phyloP scores from a whole-genome alignment of 2,113 vertebrate genomes.

The Cheirogaleus medius region DNA sequence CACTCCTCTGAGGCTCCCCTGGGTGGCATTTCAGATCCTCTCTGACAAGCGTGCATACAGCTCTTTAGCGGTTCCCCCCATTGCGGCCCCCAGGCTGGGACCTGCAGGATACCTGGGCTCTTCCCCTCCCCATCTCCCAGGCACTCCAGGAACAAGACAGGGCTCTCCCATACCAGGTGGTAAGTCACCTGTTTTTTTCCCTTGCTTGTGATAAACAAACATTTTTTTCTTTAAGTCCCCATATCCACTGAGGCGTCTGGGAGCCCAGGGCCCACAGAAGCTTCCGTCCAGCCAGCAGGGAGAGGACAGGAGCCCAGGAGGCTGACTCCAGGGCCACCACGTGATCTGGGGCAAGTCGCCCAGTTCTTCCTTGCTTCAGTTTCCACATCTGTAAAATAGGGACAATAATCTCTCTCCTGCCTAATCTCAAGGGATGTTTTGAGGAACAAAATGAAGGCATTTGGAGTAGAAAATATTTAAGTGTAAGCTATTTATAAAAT shows the following conservation, averaged over 20 bases:
- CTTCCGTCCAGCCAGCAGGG: not conserved
- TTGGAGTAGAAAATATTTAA: not conserved
- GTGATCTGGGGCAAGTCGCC: not conserved
- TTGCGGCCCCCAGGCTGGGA: not conserved
- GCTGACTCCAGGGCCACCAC: not conserved
- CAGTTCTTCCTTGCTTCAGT: not conserved
- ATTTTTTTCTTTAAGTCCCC: not conserved
- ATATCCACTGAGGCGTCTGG: not conserved
- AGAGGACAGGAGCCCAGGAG: accelerated
- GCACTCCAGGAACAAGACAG: not conserved
- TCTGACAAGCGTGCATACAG: too few species aligned
- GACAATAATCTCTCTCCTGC: not conserved
- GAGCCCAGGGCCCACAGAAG: not conserved
- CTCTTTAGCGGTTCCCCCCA: not conserved
- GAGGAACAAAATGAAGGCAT: not conserved
- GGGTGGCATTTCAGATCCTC: not conserved
- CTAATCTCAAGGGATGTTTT: not conserved
- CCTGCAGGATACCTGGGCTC: not conserved
- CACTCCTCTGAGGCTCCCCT: not conserved
- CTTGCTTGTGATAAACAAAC: not conserved
- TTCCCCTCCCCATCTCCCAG: not conserved
- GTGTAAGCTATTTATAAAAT: not conserved
- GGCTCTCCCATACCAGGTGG: not conserved
- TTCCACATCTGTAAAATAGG: not conserved
- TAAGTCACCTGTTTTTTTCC: not conserved